A percentile compares a stretch with the other conserved stretches of the same genome.
phyloP scores from a whole-genome alignment of 2,113 vertebrate species.

The Solea solea region DNA sequence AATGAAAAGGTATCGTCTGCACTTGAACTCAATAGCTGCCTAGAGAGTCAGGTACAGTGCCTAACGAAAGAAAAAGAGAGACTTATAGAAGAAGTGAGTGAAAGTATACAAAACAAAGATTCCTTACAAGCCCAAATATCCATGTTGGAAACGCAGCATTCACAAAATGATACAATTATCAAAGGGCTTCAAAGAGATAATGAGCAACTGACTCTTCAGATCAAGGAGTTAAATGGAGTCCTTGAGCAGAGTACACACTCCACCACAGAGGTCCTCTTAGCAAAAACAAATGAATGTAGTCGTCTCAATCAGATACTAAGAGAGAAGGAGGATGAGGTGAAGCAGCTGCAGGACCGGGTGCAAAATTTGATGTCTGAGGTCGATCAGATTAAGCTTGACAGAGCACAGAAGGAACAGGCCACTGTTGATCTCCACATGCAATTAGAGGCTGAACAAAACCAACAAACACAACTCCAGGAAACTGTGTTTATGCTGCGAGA shows the following conservation, averaged over 20 bases:
- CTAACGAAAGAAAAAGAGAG: slow-evolving; percentile 76
- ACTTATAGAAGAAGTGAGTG: slow-evolving; percentile 72
- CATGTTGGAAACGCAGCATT: slow-evolving; percentile 50
- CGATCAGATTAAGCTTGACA: slow-evolving; percentile 58
- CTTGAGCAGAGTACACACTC: slow-evolving; percentile 79
- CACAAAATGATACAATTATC: slow-evolving; percentile 69
- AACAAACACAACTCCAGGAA: slow-evolving; percentile 75
- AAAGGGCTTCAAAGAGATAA: slow-evolving; percentile 78
- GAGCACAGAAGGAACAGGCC: slow-evolving; percentile 68
- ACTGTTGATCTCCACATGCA: slow-evolving; percentile 63
- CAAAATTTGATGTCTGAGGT: slow-evolving; percentile 72
- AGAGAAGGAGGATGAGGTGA: slow-evolving; percentile 70
- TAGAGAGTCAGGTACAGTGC: slow-evolving; percentile 72
- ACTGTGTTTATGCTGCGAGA: slow-evolving; percentile 75
- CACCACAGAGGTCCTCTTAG: slow-evolving; percentile 74
- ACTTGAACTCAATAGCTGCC: slow-evolving; percentile 36
- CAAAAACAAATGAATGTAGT: slow-evolving; percentile 82
- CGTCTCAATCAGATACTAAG: slow-evolving; percentile 71
- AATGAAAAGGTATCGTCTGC: slow-evolving; percentile 49
- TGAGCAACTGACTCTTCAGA: slow-evolving; percentile 68
- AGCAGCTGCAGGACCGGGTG: slow-evolving; percentile 70
- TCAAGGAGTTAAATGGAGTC: slow-evolving; percentile 70
- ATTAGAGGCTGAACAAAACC: slow-evolving; percentile 57
- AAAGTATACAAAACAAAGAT: slow-evolving; percentile 59
- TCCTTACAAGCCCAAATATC: slow-evolving; percentile 73